Evolutionary conservation across 2,797 vertebrate genomes (phyloP).

Genomic region (Phataginus tricuspis): DNA sequence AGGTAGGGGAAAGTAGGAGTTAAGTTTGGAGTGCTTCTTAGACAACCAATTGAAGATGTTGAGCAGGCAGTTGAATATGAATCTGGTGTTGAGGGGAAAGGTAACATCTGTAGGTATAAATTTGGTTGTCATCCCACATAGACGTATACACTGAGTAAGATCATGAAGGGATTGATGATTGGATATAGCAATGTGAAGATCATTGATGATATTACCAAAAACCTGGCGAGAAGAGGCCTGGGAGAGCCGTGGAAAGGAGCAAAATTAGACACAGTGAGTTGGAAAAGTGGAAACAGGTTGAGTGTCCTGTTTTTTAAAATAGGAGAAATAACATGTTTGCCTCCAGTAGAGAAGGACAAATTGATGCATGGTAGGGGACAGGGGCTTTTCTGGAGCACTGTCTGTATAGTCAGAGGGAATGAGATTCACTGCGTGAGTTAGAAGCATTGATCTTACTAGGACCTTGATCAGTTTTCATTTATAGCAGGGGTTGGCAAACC

Average conservation of each 20-base stretch:
- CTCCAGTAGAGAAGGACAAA: background rate
- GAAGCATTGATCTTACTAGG: background rate
- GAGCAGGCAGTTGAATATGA: background rate
- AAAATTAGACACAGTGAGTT: background rate
- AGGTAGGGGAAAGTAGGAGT: background rate
- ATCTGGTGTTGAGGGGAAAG: background rate
- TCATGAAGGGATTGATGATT: background rate
- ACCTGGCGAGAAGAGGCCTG: background rate
- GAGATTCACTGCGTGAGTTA: background rate
- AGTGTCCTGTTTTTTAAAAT: background rate
- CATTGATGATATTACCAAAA: background rate
- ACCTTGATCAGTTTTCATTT: background rate
- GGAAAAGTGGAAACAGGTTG: background rate
- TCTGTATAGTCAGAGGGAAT: background rate
- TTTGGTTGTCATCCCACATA: background rate
- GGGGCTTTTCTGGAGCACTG: background rate
- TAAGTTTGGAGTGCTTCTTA: background rate
- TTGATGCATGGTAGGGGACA: background rate
- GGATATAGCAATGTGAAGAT: background rate
- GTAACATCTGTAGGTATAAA: background rate
- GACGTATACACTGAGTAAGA: background rate
- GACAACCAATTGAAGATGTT: background rate
- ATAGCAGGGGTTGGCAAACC: background rate
- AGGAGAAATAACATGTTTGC: background rate
- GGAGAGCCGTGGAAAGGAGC: background rate